Base-by-base conservation (phyloP, 2,888 invertebrate genomes). In the Lithophane semibrunnea region DNA sequence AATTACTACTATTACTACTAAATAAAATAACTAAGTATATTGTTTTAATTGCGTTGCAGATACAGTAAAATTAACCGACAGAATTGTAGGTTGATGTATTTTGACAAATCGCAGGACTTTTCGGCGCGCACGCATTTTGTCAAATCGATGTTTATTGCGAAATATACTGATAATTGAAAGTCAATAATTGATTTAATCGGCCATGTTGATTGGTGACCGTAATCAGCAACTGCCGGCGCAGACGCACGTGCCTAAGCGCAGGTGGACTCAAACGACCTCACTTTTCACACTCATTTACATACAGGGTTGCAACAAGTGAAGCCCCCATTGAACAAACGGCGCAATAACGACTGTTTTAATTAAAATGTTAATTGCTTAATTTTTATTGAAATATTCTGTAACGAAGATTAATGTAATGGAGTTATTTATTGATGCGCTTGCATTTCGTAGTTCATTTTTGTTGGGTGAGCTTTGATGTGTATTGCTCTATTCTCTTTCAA, bases 161-260 rank as follows among this genome's bases (percentile, higher is more conserved):
- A 85, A 86, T 85, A 86, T 80, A 81, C 69, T 64, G 63, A 77
- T 88, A 89, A 88, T 89, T 91, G 91, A 91, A 91, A 88, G 86
- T 88, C 81, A 84, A 89, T 90, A 89, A 90, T 91, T 88, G 89
- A 87, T 90, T 89, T 88, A 87, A 88, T 87, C 81, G 82, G 77
- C 78, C 73, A 86, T 87, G 77, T 77, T 87, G 87, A 88, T 88
- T 87, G 82, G 77, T 80, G 83, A 79, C 83, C 70, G 77, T 85
- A 85, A 85, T 89, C 86, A 83, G 76, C 79, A 84, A 83, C 68
- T 73, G 83, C 73, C 88, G 68, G 86, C 85, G 86, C 83, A 82
- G 69, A 77, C 75, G 82, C 81, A 84, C 75, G 80, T 75, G 73
- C 74, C 79, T 82, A 75, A 73, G 82, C 77, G 89, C 91, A 91